These are phyloP conservation scores for Drosophila incognita DNA, from an alignment of 2,888 invertebrate genomes.

Conservation along the genomic window DNA sequence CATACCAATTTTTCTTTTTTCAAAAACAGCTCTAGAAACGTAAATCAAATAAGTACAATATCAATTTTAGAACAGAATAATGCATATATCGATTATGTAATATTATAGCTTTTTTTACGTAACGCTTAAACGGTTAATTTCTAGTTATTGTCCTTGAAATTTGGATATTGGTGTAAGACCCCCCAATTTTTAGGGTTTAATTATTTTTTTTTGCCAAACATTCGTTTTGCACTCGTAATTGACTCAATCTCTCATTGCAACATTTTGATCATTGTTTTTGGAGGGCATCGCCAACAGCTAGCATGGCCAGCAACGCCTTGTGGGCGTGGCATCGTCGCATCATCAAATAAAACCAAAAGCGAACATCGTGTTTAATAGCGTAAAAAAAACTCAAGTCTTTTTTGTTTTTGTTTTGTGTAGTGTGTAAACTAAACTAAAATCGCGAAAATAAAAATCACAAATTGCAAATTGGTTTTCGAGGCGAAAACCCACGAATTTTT, in stretches of 20 bases:
- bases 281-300: conserved; percentile 67
- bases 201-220: conserved; percentile 29
- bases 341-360: conserved; percentile 55
- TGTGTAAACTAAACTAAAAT: conserved; percentile 76
- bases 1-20: conserved; percentile 63
- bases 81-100: conserved; percentile 46
- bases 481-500: conserved; percentile 51
- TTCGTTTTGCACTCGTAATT: conserved; percentile 69
- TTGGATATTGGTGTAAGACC: conserved; percentile 59
- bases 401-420: conserved; percentile 29
- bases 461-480: conserved; percentile 57
- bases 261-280: conserved; percentile 41
- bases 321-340: conserved; percentile 44
- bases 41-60: conserved; percentile 46
- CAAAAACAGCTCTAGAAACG: conserved; percentile 40
- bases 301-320: conserved; percentile 36
- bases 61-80: conserved; percentile 59
- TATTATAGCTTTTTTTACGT: conserved; percentile 34
- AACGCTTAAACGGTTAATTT: conserved; percentile 67
- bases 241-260: conserved; percentile 47
- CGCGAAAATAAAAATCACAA: conserved; percentile 79
- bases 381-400: conserved; percentile 74
- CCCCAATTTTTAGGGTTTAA: conserved; percentile 21
- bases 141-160: conserved; percentile 80
- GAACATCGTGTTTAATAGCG: conserved; percentile 64